Evolutionary conservation across 2,113 vertebrate species (phyloP).

Genomic region (Lasiurus borealis): DNA sequence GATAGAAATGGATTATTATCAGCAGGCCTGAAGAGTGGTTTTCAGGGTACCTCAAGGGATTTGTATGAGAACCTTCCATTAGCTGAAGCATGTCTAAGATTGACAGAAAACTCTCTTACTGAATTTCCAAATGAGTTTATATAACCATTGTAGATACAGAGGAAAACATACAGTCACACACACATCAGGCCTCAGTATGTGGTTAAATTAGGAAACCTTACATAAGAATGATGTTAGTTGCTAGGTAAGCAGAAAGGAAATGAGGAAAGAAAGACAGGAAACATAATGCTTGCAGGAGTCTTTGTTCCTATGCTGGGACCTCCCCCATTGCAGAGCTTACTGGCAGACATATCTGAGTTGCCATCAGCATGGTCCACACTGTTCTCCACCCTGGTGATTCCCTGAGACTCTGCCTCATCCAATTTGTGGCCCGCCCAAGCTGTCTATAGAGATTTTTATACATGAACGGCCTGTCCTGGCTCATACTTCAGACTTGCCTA

Average conservation of each 20-base stretch:
- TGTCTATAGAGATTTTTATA: too few relatives aligned
- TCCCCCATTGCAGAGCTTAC: too few relatives aligned
- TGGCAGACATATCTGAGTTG: too few relatives aligned
- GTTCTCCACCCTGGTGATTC: too few relatives aligned
- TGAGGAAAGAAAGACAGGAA: neutral
- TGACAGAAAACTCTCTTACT: neutral
- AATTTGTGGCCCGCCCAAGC: too few relatives aligned
- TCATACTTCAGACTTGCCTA: too few relatives aligned
- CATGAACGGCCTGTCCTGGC: too few relatives aligned
- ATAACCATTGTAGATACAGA: neutral
- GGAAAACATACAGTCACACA: neutral
- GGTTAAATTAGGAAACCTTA: neutral
- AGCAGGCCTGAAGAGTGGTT: neutral
- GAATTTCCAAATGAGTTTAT: neutral
- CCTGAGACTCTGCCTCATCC: too few relatives aligned
- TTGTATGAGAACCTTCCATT: neutral
- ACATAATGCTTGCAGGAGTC: neutral
- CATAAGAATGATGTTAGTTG: neutral
- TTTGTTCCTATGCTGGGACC: too few relatives aligned
- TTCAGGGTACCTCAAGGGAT: neutral
- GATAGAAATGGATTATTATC: neutral
- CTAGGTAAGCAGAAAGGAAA: neutral
- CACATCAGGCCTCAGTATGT: neutral
- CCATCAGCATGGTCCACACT: too few relatives aligned
- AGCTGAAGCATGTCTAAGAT: neutral